Percentiles rank a stretch among this genome's conserved stretches.
Conservation (phyloP, 2,113 vertebrate species). For the Procapra przewalskii region DNA sequence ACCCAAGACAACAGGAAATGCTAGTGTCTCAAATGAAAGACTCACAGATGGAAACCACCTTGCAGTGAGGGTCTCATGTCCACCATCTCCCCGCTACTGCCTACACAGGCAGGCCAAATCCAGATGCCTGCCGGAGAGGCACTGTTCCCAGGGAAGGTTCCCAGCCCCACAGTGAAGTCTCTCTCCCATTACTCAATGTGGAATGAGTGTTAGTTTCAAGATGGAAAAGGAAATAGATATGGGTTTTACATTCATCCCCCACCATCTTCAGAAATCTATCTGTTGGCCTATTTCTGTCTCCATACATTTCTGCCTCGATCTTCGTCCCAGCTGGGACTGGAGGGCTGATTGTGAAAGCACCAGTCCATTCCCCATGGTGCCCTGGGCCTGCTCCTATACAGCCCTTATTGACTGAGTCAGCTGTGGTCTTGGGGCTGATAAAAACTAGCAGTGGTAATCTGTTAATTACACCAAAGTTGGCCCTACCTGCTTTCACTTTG, state of each 20-base stretch:
- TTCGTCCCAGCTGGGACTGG: neutral
- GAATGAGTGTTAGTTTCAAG: neutral
- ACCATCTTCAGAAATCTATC: neutral
- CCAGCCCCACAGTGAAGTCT: neutral
- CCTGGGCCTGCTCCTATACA: neutral
- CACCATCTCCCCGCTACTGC: neutral
- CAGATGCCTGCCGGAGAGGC: neutral
- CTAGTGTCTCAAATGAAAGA: too few relatives aligned
- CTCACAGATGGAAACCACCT: neutral
- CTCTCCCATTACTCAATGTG: neutral
- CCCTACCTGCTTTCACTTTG: neutral
- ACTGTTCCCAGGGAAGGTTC: accelerated
- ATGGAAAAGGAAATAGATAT: neutral
- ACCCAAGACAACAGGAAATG: neutral
- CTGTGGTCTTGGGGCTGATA: neutral
- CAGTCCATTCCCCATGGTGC: neutral
- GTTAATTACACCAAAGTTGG: constrained; percentile 1
- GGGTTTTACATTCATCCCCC: neutral
- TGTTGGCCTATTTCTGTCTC: neutral
- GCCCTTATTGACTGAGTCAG: neutral
- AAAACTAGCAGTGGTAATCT: constrained; percentile 1
- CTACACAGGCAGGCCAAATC: neutral
- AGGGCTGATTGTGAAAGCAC: neutral
- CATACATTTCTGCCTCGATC: neutral
- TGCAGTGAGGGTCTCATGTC: neutral